phyloP scores from a whole-genome alignment of 2,113 vertebrate genomes.

The Caretta caretta region DNA sequence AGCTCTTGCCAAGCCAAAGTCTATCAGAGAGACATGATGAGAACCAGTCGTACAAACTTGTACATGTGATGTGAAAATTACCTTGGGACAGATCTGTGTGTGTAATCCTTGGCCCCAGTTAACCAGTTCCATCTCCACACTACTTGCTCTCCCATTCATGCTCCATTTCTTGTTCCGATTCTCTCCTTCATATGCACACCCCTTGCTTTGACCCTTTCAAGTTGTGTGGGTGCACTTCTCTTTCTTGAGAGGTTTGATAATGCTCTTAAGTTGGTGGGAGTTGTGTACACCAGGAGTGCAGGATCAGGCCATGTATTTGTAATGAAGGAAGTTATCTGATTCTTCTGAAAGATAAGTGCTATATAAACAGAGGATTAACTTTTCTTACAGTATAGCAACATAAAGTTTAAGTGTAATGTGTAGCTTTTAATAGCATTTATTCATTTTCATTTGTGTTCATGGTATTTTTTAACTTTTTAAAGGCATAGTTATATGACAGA shows the following conservation, averaged over 20 bases:
- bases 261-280: not conserved
- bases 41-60: not conserved
- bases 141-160: not conserved
- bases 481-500: not conserved
- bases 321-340: not conserved
- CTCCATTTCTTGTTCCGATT: not conserved
- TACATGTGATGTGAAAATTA: not conserved
- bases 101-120: not conserved
- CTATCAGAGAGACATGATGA: not conserved
- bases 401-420: not conserved
- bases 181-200: not conserved
- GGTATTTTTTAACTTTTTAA: not conserved
- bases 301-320: not conserved
- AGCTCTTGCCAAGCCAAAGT: not conserved
- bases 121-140: not conserved
- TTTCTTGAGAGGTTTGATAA: not conserved
- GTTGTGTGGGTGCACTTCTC: not conserved
- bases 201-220: not conserved
- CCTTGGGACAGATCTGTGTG: not conserved
- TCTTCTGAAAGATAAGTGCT: not conserved
- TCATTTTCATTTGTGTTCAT: not conserved
- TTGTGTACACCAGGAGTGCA: not conserved
- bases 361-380: not conserved
- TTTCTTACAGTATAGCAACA: not conserved
- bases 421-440: not conserved